Conservation (phyloP, 2,797 vertebrate species). For the Enteromius argenteus region DNA sequence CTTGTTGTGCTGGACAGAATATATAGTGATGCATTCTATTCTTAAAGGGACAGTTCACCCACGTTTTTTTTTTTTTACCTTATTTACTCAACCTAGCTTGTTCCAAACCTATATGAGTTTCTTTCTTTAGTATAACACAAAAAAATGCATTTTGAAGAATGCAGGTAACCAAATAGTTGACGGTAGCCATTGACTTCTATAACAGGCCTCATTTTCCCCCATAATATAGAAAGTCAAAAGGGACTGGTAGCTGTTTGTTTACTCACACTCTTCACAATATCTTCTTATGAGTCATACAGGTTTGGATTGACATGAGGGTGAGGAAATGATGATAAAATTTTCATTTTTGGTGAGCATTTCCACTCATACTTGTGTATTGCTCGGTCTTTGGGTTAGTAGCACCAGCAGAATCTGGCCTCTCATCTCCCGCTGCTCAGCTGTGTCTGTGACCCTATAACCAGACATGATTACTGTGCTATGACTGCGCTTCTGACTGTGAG, state of each 20-base stretch:
- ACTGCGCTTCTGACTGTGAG: not conserved
- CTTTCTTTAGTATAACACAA: not conserved
- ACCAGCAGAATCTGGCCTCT: not conserved
- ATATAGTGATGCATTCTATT: not conserved
- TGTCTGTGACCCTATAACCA: constrained; percentile 25
- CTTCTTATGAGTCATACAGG: not conserved
- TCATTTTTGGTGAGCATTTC: not conserved
- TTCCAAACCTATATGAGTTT: not conserved
- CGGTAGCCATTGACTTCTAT: not conserved
- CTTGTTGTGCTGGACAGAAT: constrained; percentile 58
- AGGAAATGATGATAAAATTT: not conserved
- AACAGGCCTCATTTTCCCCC: not conserved
- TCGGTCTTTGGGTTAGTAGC: not conserved
- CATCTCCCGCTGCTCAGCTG: constrained; percentile 4
- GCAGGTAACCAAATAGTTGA: not conserved
- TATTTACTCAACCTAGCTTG: not conserved
- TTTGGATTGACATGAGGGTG: not conserved
- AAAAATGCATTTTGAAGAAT: not conserved
- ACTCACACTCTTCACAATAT: not conserved
- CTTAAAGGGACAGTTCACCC: not conserved
- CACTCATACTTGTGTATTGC: not conserved
- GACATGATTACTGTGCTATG: constrained; percentile 10
- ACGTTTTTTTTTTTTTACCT: not conserved
- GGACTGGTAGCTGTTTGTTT: not conserved
- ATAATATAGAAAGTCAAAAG: not conserved